Conservation (phyloP, 2,113 vertebrate genomes). For the Guaruba guarouba region DNA sequence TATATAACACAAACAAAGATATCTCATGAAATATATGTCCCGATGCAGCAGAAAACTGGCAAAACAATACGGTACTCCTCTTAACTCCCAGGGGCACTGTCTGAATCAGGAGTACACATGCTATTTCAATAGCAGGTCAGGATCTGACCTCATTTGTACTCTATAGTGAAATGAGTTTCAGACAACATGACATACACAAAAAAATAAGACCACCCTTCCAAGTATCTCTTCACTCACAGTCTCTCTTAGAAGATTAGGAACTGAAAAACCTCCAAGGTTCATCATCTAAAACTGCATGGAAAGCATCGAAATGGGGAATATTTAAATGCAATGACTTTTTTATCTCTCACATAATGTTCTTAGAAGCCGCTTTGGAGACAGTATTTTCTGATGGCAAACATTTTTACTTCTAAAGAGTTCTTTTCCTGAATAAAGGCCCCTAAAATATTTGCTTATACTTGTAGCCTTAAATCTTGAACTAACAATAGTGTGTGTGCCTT, state of each 20-base stretch:
- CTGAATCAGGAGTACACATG: neutral
- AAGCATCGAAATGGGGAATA: neutral
- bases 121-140: neutral
- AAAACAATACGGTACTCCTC: neutral
- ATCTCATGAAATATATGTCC: neutral
- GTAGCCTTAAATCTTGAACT: neutral
- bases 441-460: constrained; percentile 1
- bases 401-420: neutral
- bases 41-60: neutral
- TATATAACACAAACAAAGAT: neutral
- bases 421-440: neutral
- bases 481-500: neutral
- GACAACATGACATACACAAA: neutral
- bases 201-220: neutral
- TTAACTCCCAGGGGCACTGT: neutral
- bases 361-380: neutral
- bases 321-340: neutral
- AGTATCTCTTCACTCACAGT: neutral
- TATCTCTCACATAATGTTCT: neutral
- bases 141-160: neutral
- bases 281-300: neutral
- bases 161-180: neutral
- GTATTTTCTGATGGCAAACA: neutral
- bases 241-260: neutral
- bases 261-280: neutral